Conservation (phyloP, 2,113 vertebrate species). For the Datnioides undecimradiatus region DNA sequence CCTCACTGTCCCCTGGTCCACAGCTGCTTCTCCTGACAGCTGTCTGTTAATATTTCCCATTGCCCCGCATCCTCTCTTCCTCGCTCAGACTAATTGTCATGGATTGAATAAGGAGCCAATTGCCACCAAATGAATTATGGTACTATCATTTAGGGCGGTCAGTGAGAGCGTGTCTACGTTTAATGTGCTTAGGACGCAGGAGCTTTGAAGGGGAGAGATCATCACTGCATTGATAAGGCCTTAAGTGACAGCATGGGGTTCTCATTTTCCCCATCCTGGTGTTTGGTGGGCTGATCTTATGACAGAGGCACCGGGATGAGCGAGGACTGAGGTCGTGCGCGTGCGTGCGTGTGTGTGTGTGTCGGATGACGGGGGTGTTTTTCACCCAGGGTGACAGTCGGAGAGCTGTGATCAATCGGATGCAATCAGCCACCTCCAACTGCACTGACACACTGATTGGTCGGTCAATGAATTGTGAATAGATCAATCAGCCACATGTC, state of each 20-base stretch:
- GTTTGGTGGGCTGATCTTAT: slow-evolving; percentile 45
- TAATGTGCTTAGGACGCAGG: slow-evolving; percentile 62
- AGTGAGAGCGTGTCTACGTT: slow-evolving; percentile 51
- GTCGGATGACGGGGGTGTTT: slow-evolving; percentile 5
- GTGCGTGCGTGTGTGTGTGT: neutral
- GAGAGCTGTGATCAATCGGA: slow-evolving; percentile 60
- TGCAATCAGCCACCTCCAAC: slow-evolving; percentile 57
- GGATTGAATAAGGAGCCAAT: slow-evolving; percentile 64
- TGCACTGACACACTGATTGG: slow-evolving; percentile 56
- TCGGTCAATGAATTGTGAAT: slow-evolving; percentile 63
- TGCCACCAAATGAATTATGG: slow-evolving; percentile 59
- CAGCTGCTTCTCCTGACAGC: slow-evolving; percentile 26
- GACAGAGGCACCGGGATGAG: slow-evolving; percentile 25
- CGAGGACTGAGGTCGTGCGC: no score
- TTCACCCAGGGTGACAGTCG: slow-evolving; percentile 13
- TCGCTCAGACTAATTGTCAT: slow-evolving; percentile 43
- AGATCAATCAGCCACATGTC: slow-evolving; percentile 62
- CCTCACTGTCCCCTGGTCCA: slow-evolving; percentile 24
- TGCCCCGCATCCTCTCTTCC: slow-evolving; percentile 4
- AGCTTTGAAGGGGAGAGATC: slow-evolving; percentile 60
- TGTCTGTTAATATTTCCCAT: slow-evolving; percentile 43
- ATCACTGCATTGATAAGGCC: slow-evolving; percentile 36
- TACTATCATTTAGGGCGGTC: slow-evolving; percentile 70
- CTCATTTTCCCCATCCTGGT: slow-evolving; percentile 56
- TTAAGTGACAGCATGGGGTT: slow-evolving; percentile 68